phyloP scores from a whole-genome alignment of 2,113 vertebrate species.

The Oryzias melastigma region DNA sequence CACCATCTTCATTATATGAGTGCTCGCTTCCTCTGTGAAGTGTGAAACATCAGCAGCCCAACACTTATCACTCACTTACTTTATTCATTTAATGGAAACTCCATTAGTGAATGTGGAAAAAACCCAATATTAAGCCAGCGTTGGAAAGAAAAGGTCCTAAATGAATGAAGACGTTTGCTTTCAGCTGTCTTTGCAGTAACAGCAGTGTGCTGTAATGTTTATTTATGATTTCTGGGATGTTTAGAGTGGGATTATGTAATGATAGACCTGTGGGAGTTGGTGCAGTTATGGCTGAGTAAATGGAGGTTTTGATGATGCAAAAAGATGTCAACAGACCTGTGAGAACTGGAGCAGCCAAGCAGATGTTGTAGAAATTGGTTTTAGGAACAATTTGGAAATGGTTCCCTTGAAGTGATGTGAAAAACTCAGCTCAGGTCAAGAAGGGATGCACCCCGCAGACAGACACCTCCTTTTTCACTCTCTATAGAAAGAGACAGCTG shows the following conservation, averaged over 20 bases:
- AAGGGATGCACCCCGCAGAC: too few relatives aligned
- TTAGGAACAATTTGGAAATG: too few relatives aligned
- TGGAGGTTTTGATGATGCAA: too few relatives aligned
- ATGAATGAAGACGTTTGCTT: constrained; percentile 2
- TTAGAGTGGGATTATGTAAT: background rate
- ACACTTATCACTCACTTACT: constrained; percentile 11
- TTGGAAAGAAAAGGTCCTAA: constrained; percentile 16
- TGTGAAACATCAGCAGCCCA: constrained; percentile 15
- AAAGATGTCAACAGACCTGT: too few relatives aligned
- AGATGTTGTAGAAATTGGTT: too few relatives aligned
- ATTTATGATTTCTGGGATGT: background rate
- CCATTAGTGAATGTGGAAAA: constrained; percentile 28
- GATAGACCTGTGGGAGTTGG: background rate
- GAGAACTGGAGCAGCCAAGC: too few relatives aligned
- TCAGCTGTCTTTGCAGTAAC: constrained; percentile 1
- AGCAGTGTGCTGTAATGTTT: background rate
- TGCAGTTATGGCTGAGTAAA: background rate
- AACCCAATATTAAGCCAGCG: background rate
- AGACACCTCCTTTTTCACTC: background rate
- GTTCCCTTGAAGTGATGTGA: too few relatives aligned
- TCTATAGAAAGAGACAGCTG: too few relatives aligned
- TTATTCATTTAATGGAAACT: constrained; percentile 32
- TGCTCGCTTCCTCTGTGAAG: constrained; percentile 8
- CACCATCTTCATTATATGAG: constrained; percentile 16
- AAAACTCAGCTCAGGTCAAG: too few relatives aligned